These are phyloP conservation scores for Hapalemur alaotrensis DNA, from an alignment of 2,797 vertebrate genomes.

Conservation along the genomic window DNA sequence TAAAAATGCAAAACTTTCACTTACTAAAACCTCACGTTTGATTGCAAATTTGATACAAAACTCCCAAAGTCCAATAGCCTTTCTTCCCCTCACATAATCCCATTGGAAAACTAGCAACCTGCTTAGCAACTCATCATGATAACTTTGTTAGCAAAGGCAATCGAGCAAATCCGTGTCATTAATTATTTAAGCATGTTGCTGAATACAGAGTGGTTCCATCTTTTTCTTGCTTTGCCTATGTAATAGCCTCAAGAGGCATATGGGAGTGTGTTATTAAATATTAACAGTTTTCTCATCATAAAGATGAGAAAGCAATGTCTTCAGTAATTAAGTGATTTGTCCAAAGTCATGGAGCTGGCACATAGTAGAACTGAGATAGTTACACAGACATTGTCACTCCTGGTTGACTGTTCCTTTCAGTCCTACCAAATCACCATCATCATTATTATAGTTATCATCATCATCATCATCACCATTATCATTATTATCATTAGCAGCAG, in stretches of 20 bases:
- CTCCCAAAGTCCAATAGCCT: neutral
- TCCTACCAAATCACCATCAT: neutral
- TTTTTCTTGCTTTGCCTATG: neutral
- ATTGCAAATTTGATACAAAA: neutral
- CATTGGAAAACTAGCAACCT: neutral
- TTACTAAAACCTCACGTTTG: neutral
- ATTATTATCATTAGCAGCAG: neutral
- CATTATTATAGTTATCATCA: neutral
- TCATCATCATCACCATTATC: neutral
- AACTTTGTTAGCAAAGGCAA: neutral
- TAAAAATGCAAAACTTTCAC: neutral
- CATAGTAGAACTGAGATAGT: neutral
- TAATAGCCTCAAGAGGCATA: neutral
- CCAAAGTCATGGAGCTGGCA: neutral
- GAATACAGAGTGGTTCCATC: neutral
- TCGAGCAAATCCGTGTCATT: neutral
- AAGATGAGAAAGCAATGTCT: constrained; percentile 25
- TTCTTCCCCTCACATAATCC: neutral
- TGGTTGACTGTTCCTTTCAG: neutral
- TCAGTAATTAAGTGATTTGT: constrained; percentile 14
- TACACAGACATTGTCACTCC: neutral
- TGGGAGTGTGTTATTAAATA: neutral
- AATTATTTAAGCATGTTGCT: constrained; percentile 5
- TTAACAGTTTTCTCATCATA: neutral
- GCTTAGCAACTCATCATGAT: neutral